These are phyloP conservation scores for Siderastrea radians DNA, from an alignment of 92 coral and sea anemone species.

Conservation along the genomic window DNA sequence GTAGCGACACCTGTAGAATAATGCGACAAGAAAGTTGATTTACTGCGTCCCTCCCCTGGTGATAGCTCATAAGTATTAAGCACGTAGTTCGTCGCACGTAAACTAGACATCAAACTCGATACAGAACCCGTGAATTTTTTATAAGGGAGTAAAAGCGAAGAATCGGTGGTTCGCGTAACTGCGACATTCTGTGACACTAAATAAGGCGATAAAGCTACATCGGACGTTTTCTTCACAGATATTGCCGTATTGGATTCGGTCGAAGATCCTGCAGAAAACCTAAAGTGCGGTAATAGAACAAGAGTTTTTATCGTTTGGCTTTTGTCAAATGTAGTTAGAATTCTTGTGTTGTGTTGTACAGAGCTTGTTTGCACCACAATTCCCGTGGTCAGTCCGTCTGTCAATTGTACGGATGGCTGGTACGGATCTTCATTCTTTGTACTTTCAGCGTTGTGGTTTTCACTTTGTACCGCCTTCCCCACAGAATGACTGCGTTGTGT, in stretches of 20 bases:
- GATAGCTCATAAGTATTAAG: constrained; percentile 9
- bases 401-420: not conserved
- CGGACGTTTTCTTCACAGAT: not conserved
- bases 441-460: constrained; percentile 38
- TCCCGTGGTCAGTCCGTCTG: not conserved
- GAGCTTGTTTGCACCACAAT: not conserved
- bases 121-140: constrained; percentile 41
- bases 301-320: constrained; percentile 2
- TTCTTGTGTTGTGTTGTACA: not conserved
- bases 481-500: constrained; percentile 1
- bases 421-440: not conserved
- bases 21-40: constrained; percentile 40
- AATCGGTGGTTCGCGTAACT: not conserved
- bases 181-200: not conserved
- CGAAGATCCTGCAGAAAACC: not conserved
- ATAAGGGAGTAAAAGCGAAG: constrained; percentile 32
- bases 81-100: constrained; percentile 11
- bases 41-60: constrained; percentile 13
- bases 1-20: constrained; percentile 30
- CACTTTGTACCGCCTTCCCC: constrained; percentile 11
- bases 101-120: constrained; percentile 12
- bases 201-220: not conserved
- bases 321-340: not conserved
- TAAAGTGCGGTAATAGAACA: not conserved
- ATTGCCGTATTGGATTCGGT: not conserved